Evolutionary conservation across 2,113 vertebrate genomes (phyloP), one percentile per base, ranked within the genome.

Genomic region (Saccopteryx bilineata): DNA sequence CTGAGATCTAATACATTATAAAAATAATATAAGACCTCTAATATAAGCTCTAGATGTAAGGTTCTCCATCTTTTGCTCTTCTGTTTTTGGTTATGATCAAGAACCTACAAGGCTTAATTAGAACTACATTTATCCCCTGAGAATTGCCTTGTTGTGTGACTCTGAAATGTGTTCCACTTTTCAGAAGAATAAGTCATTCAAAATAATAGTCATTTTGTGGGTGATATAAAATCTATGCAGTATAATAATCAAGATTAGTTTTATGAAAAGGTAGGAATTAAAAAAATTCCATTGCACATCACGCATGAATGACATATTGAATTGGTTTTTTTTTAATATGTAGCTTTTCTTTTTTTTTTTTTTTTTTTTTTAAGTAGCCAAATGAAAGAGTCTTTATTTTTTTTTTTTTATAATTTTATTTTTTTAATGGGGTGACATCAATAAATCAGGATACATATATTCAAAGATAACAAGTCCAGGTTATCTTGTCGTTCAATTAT

Each of bases 181-280:
- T 75, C 58, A 96, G 78, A 95, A 95, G 46, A 74, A 50, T 81
- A 95, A n/a, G 33, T n/a, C n/a, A n/a, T n/a, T n/a, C n/a, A n/a
- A n/a, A n/a, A 6, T 80, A 89, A 94, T 96, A 97, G 63, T 96
- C 61, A 96, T 96, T 96, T 94, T 86, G 60, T 97, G 87, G 72
- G 76, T 52, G 82, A 0, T 61, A 79, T 28, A 58, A 28, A 94
- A 6, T 39, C 80, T 95, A 4, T 79, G 52, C 93, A 87, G 66
- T 96, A 76, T 65, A 85, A 80, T 96, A 94, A 98, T 96, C 97
- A 94, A 96, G 96, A 95, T 98, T 97, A 96, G 95, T 89, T 23
- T 58, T 92, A 79, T 86, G 76, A 96, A 96, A 96, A 80, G 31
- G 7, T 68, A 92, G 58, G 75, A 97, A 96, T 95, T 92, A 91